Percentiles rank a stretch among this genome's conserved stretches.
phyloP scores from a whole-genome alignment of 2,797 vertebrate genomes.

The Schizothorax lantsangensis region DNA sequence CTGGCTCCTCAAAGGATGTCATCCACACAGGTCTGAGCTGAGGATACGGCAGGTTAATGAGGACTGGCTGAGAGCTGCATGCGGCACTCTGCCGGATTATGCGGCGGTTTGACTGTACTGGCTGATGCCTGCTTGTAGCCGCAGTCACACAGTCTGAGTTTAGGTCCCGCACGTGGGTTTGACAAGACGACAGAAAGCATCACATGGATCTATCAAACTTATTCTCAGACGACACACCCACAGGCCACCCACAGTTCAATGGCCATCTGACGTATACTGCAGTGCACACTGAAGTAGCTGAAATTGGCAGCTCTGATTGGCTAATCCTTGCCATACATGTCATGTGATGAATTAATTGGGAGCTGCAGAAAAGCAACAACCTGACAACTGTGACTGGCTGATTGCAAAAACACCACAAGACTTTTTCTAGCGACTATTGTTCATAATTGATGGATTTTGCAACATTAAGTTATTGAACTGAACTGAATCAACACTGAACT shows the following conservation, averaged over 20 bases:
- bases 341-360: not conserved
- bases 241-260: constrained; percentile 17
- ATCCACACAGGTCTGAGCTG: constrained; percentile 50
- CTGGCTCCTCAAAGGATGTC: constrained; percentile 54
- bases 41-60: constrained; percentile 61
- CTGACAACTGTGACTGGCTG: not conserved
- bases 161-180: constrained; percentile 19
- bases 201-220: constrained; percentile 28
- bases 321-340: not conserved
- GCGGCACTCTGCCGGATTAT: constrained; percentile 39
- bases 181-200: constrained; percentile 34
- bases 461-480: not conserved
- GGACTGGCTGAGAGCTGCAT: constrained; percentile 58
- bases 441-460: too few species aligned
- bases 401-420: not conserved
- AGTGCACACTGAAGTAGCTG: not conserved
- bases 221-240: constrained; percentile 1
- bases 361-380: not conserved
- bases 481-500: not conserved
- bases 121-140: constrained; percentile 2
- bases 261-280: not conserved
- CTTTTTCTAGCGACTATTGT: not conserved
- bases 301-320: not conserved
- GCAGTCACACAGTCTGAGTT: constrained; percentile 23
- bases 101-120: constrained; percentile 32